phyloP scores from a whole-genome alignment of 2,888 invertebrate species.

The Ophonus ardosiacus region DNA sequence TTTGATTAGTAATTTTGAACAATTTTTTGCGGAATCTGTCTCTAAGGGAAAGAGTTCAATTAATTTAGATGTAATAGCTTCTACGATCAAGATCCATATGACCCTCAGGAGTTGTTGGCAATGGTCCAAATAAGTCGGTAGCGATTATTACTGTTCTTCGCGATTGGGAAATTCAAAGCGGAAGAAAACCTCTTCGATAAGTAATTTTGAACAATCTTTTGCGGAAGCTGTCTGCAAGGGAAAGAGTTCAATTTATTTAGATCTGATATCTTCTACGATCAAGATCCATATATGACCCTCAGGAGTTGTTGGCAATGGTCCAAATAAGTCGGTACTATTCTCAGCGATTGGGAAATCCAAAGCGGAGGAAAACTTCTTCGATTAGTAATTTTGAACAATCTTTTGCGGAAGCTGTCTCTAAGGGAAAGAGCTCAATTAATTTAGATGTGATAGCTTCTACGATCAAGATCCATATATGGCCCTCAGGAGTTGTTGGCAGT shows the following conservation, averaged over 20 bases:
- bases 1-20: neutral
- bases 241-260: conserved; percentile 70
- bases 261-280: too few species aligned
- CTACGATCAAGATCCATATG: conserved; percentile 57
- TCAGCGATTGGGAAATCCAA: conserved; percentile 68
- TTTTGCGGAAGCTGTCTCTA: conserved; percentile 69
- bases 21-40: conserved; percentile 68
- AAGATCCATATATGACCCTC: conserved; percentile 62
- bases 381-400: neutral
- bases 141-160: conserved; percentile 63
- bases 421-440: conserved; percentile 71
- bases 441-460: neutral
- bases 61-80: conserved; percentile 65
- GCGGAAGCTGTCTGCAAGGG: conserved; percentile 69
- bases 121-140: conserved; percentile 63
- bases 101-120: conserved; percentile 62
- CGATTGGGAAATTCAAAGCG: conserved; percentile 69
- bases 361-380: conserved; percentile 59
- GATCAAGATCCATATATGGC: conserved; percentile 57
- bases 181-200: neutral
- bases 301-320: conserved; percentile 64
- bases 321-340: conserved; percentile 65
- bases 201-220: conserved; percentile 55
- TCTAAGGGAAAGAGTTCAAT: conserved; percentile 70
- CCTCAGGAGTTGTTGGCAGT: conserved; percentile 63